Evolutionary conservation across 2,888 invertebrate species (phyloP), one percentile per base, ranked within the genome.

Genomic region (Acronicta aceris): DNA sequence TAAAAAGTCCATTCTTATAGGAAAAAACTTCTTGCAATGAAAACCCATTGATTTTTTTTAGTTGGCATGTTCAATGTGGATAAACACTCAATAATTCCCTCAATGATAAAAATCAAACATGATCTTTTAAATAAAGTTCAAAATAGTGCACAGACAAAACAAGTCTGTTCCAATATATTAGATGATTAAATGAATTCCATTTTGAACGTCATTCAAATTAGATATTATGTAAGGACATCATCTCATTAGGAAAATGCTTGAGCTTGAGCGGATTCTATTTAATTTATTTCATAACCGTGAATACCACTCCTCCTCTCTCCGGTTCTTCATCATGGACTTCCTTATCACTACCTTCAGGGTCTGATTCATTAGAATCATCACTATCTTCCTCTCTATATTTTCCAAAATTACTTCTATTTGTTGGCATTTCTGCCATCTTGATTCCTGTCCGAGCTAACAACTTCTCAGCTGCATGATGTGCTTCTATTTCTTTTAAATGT

Each of bases 321-420:
- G 95, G 92, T 58, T 96, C 95, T 13, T 96, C 95, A 82, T 96
- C 96, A 72, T 95, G 89, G 0, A 95, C 91, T 80, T 96, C 95
- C 45, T 94, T 88, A 71, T 95, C 95, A 83, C 95, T 95, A 5
- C 92, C 95, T 65, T 95, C 92, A 53, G 83, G 85, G 57, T 94
- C 91, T 0, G 91, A 89, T 1, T 72, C 76, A 51, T 88, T 88
- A 0, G 91, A 89, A 33, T 90, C 88, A 74, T 91, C 92, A 78
- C 91, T 91, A 12, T 85, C 85, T 5, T 74, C 81, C 27, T 89
- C 86, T 65, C 93, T 83, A 61, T 95, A 95, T 43, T 87, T 88
- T 41, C 87, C 90, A 72, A 92, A 93, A 36, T 79, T 75, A n/a
- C 82, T 74, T 13, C 68, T 78, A 56, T 95, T 90, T 42, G 78